phyloP scores from a whole-genome alignment of 2,888 invertebrate species.

The Lysandra coridon region DNA sequence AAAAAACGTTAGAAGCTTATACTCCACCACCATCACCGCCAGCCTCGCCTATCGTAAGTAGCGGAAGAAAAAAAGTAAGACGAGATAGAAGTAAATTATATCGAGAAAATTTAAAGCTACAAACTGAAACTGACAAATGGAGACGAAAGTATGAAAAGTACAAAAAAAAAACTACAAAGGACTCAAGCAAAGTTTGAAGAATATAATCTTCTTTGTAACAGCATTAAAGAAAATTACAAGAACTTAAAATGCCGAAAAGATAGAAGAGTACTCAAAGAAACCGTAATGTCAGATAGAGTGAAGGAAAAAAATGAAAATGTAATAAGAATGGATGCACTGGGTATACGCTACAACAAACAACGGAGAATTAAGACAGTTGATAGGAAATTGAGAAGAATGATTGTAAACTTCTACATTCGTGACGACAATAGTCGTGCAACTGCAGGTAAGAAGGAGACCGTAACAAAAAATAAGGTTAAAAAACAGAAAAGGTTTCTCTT shows the following conservation, averaged over 20 bases:
- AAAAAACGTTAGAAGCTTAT: background rate
- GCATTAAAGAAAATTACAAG: conserved; percentile 38
- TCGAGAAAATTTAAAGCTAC: conserved; percentile 35
- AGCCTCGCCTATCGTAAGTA: too few species aligned
- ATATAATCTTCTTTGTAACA: conserved; percentile 34
- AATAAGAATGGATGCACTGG: conserved; percentile 14
- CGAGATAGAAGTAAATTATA: conserved; percentile 36
- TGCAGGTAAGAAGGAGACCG: conserved; percentile 42
- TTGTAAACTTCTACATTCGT: conserved; percentile 38
- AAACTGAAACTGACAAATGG: conserved; percentile 34
- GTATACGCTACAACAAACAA: conserved; percentile 28
- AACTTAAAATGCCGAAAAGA: conserved; percentile 33
- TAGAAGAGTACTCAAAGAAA: conserved; percentile 34
- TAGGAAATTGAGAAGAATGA: conserved; percentile 32
- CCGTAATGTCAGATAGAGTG: conserved; percentile 28
- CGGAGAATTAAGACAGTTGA: conserved; percentile 22
- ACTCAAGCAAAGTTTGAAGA: conserved; percentile 23
- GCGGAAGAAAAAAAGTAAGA: conserved; percentile 34
- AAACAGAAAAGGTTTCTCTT: conserved; percentile 40
- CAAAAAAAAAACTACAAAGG: conserved; percentile 33
- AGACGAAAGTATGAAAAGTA: conserved; percentile 38
- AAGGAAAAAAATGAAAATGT: too few species aligned
- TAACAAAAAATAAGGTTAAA: conserved; percentile 37
- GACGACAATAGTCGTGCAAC: conserved; percentile 42
- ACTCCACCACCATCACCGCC: background rate